Conservation (phyloP, 2,113 vertebrate genomes). For the Labrus mixtus region DNA sequence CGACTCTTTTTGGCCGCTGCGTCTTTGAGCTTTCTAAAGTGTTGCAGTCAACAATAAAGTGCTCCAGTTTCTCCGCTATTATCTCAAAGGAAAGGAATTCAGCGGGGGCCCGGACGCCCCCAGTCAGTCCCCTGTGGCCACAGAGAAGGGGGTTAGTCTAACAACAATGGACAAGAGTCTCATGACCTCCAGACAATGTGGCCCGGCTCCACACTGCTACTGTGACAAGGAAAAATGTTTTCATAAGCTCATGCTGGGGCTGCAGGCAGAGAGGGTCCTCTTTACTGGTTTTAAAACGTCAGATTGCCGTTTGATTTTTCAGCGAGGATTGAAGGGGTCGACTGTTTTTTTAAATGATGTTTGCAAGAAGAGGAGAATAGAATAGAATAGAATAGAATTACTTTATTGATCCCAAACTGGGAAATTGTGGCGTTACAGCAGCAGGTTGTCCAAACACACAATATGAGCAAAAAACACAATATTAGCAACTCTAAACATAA, state of each 20-base stretch:
- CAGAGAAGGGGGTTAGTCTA: constrained; percentile 56
- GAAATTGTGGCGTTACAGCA: no score
- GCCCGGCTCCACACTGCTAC: constrained; percentile 55
- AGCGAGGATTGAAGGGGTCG: constrained; percentile 9
- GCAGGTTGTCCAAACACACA: no score
- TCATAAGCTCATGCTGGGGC: constrained; percentile 40
- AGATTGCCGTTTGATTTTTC: constrained; percentile 19
- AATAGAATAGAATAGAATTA: no score
- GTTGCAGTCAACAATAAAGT: constrained; percentile 73
- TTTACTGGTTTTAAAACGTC: constrained; percentile 27
- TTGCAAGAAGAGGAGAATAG: background rate
- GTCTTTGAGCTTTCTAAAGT: constrained; percentile 70
- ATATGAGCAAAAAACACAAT: no score
- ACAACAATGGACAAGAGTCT: constrained; percentile 75
- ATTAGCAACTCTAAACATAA: no score
- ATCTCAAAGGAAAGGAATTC: constrained; percentile 84
- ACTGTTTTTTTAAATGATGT: background rate
- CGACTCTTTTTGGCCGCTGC: constrained; percentile 40
- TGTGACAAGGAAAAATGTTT: constrained; percentile 64
- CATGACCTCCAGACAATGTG: constrained; percentile 75
- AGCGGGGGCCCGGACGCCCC: constrained; percentile 53
- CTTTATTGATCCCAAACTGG: no score
- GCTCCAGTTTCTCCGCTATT: constrained; percentile 74
- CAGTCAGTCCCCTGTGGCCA: constrained; percentile 60
- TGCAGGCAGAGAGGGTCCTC: constrained; percentile 3